Base-by-base conservation (phyloP, 2,113 vertebrate species). In the Emydura subglobosa region DNA sequence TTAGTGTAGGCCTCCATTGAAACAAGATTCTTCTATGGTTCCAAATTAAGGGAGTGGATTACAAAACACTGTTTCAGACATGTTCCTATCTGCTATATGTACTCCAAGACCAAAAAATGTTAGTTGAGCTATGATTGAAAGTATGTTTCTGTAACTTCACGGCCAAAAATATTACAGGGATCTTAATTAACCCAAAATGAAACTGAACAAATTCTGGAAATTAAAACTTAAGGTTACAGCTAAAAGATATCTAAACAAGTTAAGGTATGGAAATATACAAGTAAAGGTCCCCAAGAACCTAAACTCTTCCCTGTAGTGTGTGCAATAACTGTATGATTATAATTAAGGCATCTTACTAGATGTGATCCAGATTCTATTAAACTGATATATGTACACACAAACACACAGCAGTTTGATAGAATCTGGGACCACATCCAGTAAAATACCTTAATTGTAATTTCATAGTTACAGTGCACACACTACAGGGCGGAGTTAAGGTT, bases 1-100 rank as follows among this genome's bases (percentile, higher is more conserved):
- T 96, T 97, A 97, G 79, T 84, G 83, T 39, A 94, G 93, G n/a
- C 88, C 95, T 94, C 53, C 50, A 95, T 93, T 59, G 96, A 93
- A 96, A 88, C 89, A 94, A 91, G 47, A 16, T 91, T 97, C 54
- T 95, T 95, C 44, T 47, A 25, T 29, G 5, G 3, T 17, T 96
- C 92, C 96, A 90, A 94, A 94, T 82, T 91, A 95, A 96, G 83
- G 85, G 90, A 72, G 22, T 13, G 92, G 82, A 88, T 95, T 96
- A 89, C 89, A 83, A 91, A 97, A 74, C 83, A 91, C 74, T 94
- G 47, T 96, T 95, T 91, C 72, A 82, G 95, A 93, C 50, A 50
- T 91, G 74, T 83, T 94, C 91, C 94, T 54, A 50, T 53, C 90
- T 82, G 89, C 13, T 86, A 0, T 83, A 14, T 65, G 10, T 31